Evolutionary conservation across 2,888 invertebrate genomes (phyloP), one percentile per base, ranked within the genome.

Genomic region (Lamellibrachia columna): DNA sequence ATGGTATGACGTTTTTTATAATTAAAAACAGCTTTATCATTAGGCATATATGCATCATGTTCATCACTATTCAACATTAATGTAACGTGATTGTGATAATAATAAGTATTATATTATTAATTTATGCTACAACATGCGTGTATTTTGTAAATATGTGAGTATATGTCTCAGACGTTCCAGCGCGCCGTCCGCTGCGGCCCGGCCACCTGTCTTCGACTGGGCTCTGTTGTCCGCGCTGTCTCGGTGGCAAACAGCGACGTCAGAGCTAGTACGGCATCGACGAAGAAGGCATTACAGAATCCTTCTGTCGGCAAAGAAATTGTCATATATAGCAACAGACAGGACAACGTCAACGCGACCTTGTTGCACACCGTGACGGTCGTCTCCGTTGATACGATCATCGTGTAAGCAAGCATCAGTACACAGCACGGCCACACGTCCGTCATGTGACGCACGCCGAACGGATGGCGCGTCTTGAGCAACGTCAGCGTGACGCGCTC

Each of bases 181-280:
- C 75, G 75, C 15, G 15, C 6, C n/a, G 75, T 75, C 75, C 75
- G 75, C 7, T 75, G 75, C 75, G 15, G 75, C 15, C 75, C 75
- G 15, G 75, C n/a, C 75, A 22, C 75, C 1, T 75, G 22, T 75
- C 22, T 75, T 75, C 75, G 75, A 75, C 75, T 75, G 75, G 75
- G 15, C 6, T 75, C 75, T 75, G 75, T 3, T 22, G 75, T 75
- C 75, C 75, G 2, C 6, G 75, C 22, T 11, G 75, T 15, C n/a
- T 75, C 75, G 22, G 75, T 75, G 75, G 75, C 75, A 75, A 75
- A 75, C 75, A 75, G 22, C 6, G 93, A 91, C 9, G 92, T 91
- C n/a, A 93, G 92, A 15, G 93, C 94, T 6, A 93, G 92, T 22
- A 94, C 53, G 52, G 52, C 92, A 58, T 94, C 94, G 92, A 94